These are phyloP conservation scores for Mya arenaria DNA, from an alignment of 1,140 invertebrate species.

Conservation along the genomic window DNA sequence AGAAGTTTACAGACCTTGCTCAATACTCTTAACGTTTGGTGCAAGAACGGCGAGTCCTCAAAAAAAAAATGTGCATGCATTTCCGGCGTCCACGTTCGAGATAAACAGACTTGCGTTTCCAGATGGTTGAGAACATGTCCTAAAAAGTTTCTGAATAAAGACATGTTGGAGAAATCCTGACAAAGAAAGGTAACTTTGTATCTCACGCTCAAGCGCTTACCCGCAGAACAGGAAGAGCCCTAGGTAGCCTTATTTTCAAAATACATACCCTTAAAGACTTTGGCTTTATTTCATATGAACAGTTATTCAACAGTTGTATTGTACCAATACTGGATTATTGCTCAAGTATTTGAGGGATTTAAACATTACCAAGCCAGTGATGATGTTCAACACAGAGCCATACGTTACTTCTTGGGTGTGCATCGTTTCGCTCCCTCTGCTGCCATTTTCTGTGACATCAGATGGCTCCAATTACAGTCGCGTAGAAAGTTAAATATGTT, in stretches of 20 bases:
- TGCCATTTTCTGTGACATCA: slow-evolving; percentile 9
- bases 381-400: slow-evolving; percentile 29
- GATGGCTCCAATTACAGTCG: not conserved
- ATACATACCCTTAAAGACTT: slow-evolving; percentile 27
- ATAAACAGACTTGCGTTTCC: slow-evolving; percentile 1
- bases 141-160: slow-evolving; percentile 26
- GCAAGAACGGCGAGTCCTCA: slow-evolving; percentile 30
- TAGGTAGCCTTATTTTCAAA: slow-evolving; percentile 21
- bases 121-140: slow-evolving; percentile 4
- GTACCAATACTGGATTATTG: slow-evolving; percentile 15
- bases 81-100: not conserved
- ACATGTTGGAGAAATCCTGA: slow-evolving; percentile 39
- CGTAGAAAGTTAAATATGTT: not conserved
- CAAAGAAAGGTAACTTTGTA: slow-evolving; percentile 21
- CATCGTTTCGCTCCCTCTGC: not conserved
- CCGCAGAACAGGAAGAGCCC: slow-evolving; percentile 3
- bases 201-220: not conserved
- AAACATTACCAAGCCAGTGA: not conserved
- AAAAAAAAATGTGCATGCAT: slow-evolving; percentile 47
- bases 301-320: not conserved
- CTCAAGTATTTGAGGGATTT: slow-evolving; percentile 7
- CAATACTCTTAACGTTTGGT: slow-evolving; percentile 22
- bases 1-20: slow-evolving; percentile 28
- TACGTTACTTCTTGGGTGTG: not conserved
- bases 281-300: slow-evolving; percentile 1